Evolutionary conservation across 1,140 invertebrate genomes (phyloP), one percentile per base, ranked within the genome.

Genomic region (Chrysoperla carnea): DNA sequence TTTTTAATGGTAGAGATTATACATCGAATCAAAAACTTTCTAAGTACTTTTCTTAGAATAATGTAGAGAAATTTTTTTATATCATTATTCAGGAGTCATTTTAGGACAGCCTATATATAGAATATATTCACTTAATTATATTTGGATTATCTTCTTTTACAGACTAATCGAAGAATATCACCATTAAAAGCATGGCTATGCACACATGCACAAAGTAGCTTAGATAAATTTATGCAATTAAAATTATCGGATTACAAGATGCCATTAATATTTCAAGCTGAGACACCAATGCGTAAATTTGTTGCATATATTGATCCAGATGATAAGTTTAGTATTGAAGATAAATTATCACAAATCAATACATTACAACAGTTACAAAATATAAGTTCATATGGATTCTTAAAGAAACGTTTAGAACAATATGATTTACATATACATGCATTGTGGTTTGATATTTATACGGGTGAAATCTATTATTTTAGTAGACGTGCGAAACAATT

Each of bases 371-470:
- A 97, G 61, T 64, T 96, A 41, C 85, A 92, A 60, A 93, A 97
- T 59, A 77, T 96, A 41, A 85, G 90, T 1, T 93, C 88, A 15
- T 94, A 96, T 57, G 85, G 86, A 17, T 94, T 96, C 64, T 64
- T 96, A 29, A 83, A 87, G 52, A 79, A 80, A 47, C 71, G 84
- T 2, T 60, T 97, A 8, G 76, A 84, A 58, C 72, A 71, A 15
- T 79, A 88, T 51, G 73, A 89, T 56, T 65, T 94, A 6, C 84
- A 91, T 53, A 81, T 93, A 47, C 89, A 94, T 56, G 89, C 91
- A 0, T 64, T 96, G 4, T 97, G 92, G 92, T 95, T 95, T 60
- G 92, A 97, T 60, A 92, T 96, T 55, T 93, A 93, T 54, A 93
- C 87, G 0, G 92, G 91, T 4, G 87, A 95, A 63, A 87, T 96